Evolutionary conservation across 2,113 vertebrate species (phyloP), one percentile per base, ranked within the genome.

Genomic region (Bettongia penicillata): DNA sequence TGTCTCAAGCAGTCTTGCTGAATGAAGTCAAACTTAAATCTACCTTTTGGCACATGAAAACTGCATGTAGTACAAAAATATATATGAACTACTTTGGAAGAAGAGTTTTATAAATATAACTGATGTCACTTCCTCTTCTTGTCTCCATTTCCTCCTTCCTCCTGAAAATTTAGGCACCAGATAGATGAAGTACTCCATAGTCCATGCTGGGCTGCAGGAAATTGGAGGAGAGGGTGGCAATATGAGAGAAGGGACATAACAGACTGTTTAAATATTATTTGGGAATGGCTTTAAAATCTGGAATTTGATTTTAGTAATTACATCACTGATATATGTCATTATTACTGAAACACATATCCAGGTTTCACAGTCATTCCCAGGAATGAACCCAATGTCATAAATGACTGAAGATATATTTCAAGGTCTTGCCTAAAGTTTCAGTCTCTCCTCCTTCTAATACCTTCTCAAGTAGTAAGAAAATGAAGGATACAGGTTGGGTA

Each of bases 1-100:
- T 90, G 95, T 98, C 97, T 97, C 77, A 97, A 97, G 95, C 96
- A 98, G 97, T 97, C 98, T 94, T 97, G 92, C 97, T 98, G 97
- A 99, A 99, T 99, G 98, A 97, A 98, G 96, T 98, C 97, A 98
- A 98, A 98, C 96, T 98, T 48, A 98, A 97, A 98, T 98, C 96
- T 97, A 95, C 96, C 98, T 96, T 95, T 94, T 97, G 96, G 97
- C 97, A 98, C 93, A 84, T 93, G 94, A 53, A 98, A 98, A 97
- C 55, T 96, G 68, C 95, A 97, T 91, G 89, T 91, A 94, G 94
- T 97, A 98, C 53, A 92, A 98, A 98, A 98, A 97, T 95, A 96
- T 93, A 94, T 95, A 97, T 96, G 98, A 98, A 98, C 98, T 98
- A 95, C 97, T 98, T 95, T 89, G 52, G 95, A 97, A 97, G 98